Evolutionary conservation across 2,797 vertebrate species (phyloP), one percentile per base, ranked within the genome.

Genomic region (Todus mexicanus): DNA sequence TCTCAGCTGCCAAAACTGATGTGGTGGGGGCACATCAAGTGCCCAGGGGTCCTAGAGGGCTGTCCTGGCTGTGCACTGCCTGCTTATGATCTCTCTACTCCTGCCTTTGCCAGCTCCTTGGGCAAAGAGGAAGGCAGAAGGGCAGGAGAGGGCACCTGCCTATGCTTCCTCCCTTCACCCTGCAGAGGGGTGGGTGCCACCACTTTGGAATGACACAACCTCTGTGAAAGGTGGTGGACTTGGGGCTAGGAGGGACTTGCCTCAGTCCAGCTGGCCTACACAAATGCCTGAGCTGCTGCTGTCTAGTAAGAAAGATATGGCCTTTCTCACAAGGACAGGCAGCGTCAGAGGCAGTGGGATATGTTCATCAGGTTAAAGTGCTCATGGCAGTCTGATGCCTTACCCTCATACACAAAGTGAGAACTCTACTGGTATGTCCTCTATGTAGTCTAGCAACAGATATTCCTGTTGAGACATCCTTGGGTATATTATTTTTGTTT

Each of bases 401-500:
- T 48, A 35, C 69, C 21, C 40, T 40, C 51, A 25, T 45, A 11
- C 37, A 22, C 42, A 35, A 61, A 61, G 6, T 11, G 42, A 38
- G 43, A 57, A 5, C 40, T 40, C 64, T 90, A 42, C 33, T 53
- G 8, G 16, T 66, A 15, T 15, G 25, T 26, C 33, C 40, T 45
- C 68, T 48, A 12, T 26, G 4, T 18, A 29, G 5, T 6, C 74
- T 50, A 77, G 61, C 45, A 48, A 53, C n/a, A 50, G 16, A 70
- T 40, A 68, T 40, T 86, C 16, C 74, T 73, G 48, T 45, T 10
- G 56, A 50, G 60, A 27, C 50, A 85, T 64, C 93, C 93, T 82
- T 47, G 87, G 42, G 12, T 21, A 27, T 38, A 27, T 0, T 45
- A 45, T 86, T 91, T 86, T 90, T 92, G 85, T 91, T 94, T 93